Conservation (phyloP, 2,797 vertebrate genomes). For the Tragopan temminckii region DNA sequence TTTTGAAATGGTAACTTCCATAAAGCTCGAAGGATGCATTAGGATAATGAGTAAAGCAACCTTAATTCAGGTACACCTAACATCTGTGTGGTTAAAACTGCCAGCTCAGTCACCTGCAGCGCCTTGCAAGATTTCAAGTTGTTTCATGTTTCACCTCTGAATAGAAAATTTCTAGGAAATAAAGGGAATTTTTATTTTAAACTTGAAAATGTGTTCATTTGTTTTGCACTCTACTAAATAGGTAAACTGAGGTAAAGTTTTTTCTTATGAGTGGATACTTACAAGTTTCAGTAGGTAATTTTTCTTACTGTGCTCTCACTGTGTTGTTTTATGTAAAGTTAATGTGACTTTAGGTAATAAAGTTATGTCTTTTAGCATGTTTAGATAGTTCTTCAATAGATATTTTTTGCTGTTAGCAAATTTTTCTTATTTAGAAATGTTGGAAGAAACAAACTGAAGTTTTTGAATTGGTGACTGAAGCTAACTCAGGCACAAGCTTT, state of each 20-base stretch:
- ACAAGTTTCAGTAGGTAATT: not conserved
- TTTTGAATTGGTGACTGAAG: not conserved
- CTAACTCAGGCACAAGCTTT: not conserved
- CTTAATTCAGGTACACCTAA: fast-evolving
- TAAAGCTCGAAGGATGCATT: fast-evolving
- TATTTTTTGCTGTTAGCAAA: not conserved
- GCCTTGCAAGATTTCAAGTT: not conserved
- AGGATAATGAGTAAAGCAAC: not conserved
- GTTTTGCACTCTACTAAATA: not conserved
- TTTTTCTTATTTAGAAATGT: not conserved
- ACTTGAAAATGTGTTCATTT: not conserved
- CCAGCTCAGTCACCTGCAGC: not conserved
- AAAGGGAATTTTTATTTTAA: not conserved
- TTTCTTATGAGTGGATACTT: not conserved
- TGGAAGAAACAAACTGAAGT: not conserved
- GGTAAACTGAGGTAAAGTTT: not conserved
- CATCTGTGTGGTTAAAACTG: fast-evolving
- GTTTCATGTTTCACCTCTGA: not conserved
- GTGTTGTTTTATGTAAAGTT: not conserved
- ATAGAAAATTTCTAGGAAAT: not conserved
- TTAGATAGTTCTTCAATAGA: not conserved
- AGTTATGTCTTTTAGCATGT: not conserved
- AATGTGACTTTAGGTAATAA: not conserved
- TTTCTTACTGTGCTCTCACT: not conserved
- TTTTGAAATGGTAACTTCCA: not conserved